Percentiles rank a stretch among this genome's conserved stretches.
Conservation (phyloP, 1,140 invertebrate species). For the Centruroides sculpturatus region DNA sequence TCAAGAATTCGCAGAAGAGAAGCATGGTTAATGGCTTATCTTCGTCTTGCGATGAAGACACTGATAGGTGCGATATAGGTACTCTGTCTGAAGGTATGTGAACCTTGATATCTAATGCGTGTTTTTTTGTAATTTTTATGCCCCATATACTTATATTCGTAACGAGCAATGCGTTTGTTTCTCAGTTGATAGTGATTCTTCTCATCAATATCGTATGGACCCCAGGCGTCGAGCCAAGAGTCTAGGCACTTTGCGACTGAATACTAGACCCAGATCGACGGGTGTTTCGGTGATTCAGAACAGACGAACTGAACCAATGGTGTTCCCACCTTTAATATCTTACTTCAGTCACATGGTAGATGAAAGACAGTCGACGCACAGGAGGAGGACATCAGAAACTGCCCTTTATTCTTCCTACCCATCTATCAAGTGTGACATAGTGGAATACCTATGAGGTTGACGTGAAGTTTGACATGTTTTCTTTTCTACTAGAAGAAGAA, state of each 20-base stretch:
- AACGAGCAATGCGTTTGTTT: constrained; percentile 2
- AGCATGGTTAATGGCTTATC: constrained; percentile 14
- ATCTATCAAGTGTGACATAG: constrained; percentile 88
- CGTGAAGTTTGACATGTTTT: too few relatives aligned
- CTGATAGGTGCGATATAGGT: constrained; percentile 10
- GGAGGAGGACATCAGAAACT: constrained; percentile 25
- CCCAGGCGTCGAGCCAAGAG: constrained; percentile 14
- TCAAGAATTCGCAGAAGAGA: constrained; percentile 7
- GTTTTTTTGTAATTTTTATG: neutral
- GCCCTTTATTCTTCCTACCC: constrained; percentile 73
- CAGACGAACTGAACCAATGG: constrained; percentile 10
- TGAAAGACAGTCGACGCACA: constrained; percentile 8
- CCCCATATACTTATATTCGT: neutral
- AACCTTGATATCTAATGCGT: neutral
- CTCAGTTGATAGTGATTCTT: neutral
- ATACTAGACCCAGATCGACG: neutral
- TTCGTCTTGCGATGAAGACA: constrained; percentile 18
- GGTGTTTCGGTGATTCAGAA: constrained; percentile 14
- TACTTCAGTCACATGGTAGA: constrained; percentile 15
- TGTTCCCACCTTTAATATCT: constrained; percentile 11
- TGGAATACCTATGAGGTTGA: constrained; percentile 63
- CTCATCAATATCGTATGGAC: neutral
- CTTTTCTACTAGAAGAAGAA: too few relatives aligned
- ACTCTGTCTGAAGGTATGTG: constrained; percentile 11
- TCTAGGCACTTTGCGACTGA: constrained; percentile 2